These are phyloP conservation scores for Rhimphoctona megacephalus DNA, from an alignment of 2,888 invertebrate genomes.

Conservation along the genomic window DNA sequence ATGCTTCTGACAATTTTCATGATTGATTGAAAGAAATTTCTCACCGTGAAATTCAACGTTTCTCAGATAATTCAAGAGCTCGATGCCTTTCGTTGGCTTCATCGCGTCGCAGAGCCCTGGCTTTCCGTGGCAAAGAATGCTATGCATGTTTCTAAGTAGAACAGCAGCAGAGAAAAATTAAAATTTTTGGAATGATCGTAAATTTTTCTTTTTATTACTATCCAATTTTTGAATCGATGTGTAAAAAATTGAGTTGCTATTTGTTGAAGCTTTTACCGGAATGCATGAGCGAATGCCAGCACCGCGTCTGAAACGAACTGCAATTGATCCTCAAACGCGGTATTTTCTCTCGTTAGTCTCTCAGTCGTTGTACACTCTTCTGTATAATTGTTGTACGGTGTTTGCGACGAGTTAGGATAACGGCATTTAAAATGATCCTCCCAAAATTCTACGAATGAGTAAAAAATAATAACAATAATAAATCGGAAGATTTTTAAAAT, in stretches of 20 bases:
- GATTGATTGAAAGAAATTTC: conserved; percentile 67
- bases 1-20: neutral
- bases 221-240: conserved; percentile 9
- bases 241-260: neutral
- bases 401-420: conserved; percentile 92
- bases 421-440: conserved; percentile 97
- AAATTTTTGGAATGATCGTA: neutral
- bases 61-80: conserved; percentile 92
- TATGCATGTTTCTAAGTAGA: conserved; percentile 92
- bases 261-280: conserved; percentile 86
- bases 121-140: conserved; percentile 90
- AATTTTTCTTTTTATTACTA: neutral
- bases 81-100: conserved; percentile 95
- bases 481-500: neutral
- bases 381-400: conserved; percentile 93
- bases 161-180: neutral
- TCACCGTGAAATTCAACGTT: conserved; percentile 95
- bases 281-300: conserved; percentile 96
- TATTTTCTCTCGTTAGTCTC: conserved; percentile 90
- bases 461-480: neutral
- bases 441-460: conserved; percentile 92
- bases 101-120: conserved; percentile 94
- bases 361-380: conserved; percentile 92
- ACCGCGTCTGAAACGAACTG: conserved; percentile 99
- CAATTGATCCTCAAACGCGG: conserved; percentile 95